Percentiles rank a stretch among this genome's conserved stretches.
phyloP scores from a whole-genome alignment of 35 echinoderm and acorn worm species.

The Ophioderma brevispina region DNA sequence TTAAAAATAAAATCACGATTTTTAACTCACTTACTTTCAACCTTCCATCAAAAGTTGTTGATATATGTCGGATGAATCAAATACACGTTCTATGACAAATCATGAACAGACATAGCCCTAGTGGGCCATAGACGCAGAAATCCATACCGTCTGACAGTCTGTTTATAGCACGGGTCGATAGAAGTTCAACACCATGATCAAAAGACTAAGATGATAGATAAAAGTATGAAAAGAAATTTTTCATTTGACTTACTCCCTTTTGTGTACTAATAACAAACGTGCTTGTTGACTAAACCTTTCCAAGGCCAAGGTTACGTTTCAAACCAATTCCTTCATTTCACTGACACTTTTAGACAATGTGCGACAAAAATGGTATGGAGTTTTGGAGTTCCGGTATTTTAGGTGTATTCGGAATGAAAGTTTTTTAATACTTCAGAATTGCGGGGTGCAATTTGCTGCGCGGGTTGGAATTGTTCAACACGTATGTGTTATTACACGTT shows the following conservation, averaged over 20 bases:
- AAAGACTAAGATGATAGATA: not conserved
- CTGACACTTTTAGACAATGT: not conserved
- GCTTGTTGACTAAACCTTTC: not conserved
- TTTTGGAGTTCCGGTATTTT: no score
- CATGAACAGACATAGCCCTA: no score
- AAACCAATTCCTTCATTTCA: not conserved
- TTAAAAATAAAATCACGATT: no score
- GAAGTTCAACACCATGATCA: not conserved
- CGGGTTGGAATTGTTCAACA: not conserved
- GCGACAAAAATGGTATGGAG: no score
- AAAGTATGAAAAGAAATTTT: slow-evolving; percentile 11
- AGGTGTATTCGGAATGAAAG: not conserved
- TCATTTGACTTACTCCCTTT: not conserved
- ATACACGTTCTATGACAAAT: no score
- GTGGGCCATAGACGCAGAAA: no score
- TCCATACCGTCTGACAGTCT: not conserved
- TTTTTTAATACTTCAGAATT: not conserved
- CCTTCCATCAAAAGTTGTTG: no score
- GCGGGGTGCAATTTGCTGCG: not conserved
- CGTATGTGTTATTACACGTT: not conserved
- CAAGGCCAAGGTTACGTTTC: not conserved
- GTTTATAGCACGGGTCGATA: not conserved
- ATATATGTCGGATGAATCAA: no score
- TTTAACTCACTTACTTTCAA: no score
- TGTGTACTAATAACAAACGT: not conserved